Evolutionary conservation across 2,888 invertebrate species (phyloP), one percentile per base, ranked within the genome.

Genomic region (Drosophila vallismaia): DNA sequence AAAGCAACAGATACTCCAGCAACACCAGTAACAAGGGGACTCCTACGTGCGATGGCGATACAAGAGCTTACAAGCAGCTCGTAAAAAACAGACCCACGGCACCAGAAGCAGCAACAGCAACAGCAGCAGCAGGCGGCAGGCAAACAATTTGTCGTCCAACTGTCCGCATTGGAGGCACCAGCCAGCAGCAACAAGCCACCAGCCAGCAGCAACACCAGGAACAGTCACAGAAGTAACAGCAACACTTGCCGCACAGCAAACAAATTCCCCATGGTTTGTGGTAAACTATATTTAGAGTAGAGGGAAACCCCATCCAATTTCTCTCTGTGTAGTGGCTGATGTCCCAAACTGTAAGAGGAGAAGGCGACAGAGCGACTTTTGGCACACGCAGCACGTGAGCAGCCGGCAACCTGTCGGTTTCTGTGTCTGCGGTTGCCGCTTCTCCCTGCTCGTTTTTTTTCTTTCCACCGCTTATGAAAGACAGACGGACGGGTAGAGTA

Each of bases 341-440:
- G 86, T 85, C 80, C 82, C 83, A 83, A 82, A 85, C 74, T 70
- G 68, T 78, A 82, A 86, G 72, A 72, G 70, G 70, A 71, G 63
- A 31, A 51, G 55, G 55, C 63, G 86, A 82, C 83, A 55, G 62
- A 63, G 71, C 63, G 79, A 82, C 83, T 82, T 82, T 82, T 82
- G 86, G 82, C 81, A 85, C 80, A 85, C 83, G 82, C 82, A 82
- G 82, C 82, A 82, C 86, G 83, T 82, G 86, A 82, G 86, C 59
- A 36, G 36, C 54, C 40, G 53, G 68, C 67, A 68, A 56, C 67
- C 56, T 56, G 67, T 26, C 12, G n/a, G 40, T 38, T 29, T 44
- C 24, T 19, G 51, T 55, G 14, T 66, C 71, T 75, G 68, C 74
- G 76, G 71, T 80, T 74, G 60, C 60, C 48, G 50, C 63, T 63